Evolutionary conservation across 2,888 invertebrate species (phyloP).

Genomic region (Synanthedon myopaeformis): DNA sequence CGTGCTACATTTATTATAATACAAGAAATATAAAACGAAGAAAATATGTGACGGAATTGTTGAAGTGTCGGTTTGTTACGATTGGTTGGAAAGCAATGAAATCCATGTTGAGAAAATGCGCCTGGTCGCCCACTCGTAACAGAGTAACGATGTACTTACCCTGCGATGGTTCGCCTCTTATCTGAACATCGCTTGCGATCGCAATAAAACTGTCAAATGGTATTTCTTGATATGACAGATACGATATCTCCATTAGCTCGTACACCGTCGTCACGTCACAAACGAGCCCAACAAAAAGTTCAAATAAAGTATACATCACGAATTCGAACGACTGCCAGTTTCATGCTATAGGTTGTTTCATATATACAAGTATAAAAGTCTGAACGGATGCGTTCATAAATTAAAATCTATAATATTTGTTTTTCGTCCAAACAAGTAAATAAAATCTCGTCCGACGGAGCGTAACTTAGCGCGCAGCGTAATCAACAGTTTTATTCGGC

Average conservation of each 20-base stretch:
- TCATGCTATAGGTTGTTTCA: slow-evolving; percentile 16
- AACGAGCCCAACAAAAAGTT: slow-evolving; percentile 36
- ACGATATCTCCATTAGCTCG: slow-evolving; percentile 58
- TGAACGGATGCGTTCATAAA: slow-evolving; percentile 48
- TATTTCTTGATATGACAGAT: slow-evolving; percentile 56
- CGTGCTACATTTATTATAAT: too few species aligned
- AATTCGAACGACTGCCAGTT: slow-evolving; percentile 32
- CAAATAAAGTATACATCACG: slow-evolving; percentile 32
- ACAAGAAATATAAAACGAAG: too few species aligned
- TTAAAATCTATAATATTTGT: slow-evolving; percentile 65
- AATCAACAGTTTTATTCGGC: slow-evolving; percentile 63
- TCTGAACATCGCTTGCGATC: slow-evolving; percentile 44
- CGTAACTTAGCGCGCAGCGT: slow-evolving; percentile 51
- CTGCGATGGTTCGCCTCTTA: slow-evolving; percentile 31
- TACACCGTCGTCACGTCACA: slow-evolving; percentile 46
- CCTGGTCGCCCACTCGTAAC: neutral
- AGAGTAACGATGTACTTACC: slow-evolving; percentile 21
- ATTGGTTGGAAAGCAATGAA: neutral
- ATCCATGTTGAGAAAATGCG: neutral
- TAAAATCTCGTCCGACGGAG: slow-evolving; percentile 58
- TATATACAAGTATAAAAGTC: slow-evolving; percentile 15
- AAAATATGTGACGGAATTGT: too few species aligned
- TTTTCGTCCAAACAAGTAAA: slow-evolving; percentile 55
- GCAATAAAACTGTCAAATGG: slow-evolving; percentile 61
- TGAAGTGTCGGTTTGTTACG: too few species aligned